phyloP scores from a whole-genome alignment of 2,888 invertebrate genomes.

The Dynastes grantii region DNA sequence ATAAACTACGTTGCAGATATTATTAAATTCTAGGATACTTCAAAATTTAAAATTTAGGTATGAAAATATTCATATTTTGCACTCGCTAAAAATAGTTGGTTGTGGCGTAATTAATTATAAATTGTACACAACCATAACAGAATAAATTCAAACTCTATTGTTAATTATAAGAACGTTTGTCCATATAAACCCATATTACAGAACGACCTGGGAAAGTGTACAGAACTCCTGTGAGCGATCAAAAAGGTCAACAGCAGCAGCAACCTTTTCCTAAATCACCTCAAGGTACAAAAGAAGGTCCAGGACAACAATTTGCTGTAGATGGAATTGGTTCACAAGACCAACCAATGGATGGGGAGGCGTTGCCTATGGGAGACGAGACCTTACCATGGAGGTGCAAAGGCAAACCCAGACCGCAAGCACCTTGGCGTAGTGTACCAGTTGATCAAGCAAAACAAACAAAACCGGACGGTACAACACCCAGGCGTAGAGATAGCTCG shows the following conservation, averaged over 20 bases:
- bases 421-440: conserved; percentile 40
- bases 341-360: conserved; percentile 68
- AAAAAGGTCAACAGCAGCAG: conserved; percentile 51
- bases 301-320: conserved; percentile 63
- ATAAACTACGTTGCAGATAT: too few relatives aligned
- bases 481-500: conserved; percentile 68
- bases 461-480: conserved; percentile 61
- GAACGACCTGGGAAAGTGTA: conserved; percentile 72
- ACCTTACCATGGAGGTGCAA: conserved; percentile 72
- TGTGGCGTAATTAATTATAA: neutral
- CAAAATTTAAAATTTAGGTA: too few relatives aligned
- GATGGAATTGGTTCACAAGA: conserved; percentile 61
- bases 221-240: conserved; percentile 69
- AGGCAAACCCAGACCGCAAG: conserved; percentile 50
- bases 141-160: neutral
- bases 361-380: conserved; percentile 73
- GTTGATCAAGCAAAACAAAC: conserved; percentile 44
- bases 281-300: conserved; percentile 58
- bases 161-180: conserved; percentile 10
- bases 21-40: too few relatives aligned
- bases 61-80: too few relatives aligned
- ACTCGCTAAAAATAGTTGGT: too few relatives aligned
- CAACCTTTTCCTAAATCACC: conserved; percentile 33
- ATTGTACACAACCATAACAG: too few relatives aligned
- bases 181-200: conserved; percentile 65